These are phyloP conservation scores for Abramis brama DNA, from an alignment of 2,113 vertebrate genomes.

Conservation along the genomic window DNA sequence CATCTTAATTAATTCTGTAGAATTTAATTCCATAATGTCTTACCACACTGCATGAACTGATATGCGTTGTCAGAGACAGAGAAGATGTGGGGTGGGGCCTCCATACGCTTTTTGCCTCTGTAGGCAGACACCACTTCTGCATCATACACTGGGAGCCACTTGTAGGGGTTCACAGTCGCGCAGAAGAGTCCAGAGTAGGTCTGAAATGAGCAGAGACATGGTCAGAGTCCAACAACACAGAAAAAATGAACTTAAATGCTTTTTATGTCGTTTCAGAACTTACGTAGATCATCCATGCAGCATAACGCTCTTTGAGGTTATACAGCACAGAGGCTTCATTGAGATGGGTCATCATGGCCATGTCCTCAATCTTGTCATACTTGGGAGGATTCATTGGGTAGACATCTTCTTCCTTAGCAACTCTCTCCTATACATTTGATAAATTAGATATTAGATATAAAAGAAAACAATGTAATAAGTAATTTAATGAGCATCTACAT, in stretches of 20 bases:
- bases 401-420: conserved; percentile 78
- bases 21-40: not conserved
- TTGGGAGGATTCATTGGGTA: conserved; percentile 79
- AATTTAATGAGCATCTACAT: not conserved
- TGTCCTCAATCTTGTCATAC: conserved; percentile 78
- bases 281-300: conserved; percentile 79
- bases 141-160: conserved; percentile 87
- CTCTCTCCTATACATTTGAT: conserved; percentile 48
- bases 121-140: conserved; percentile 70
- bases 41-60: conserved; percentile 47
- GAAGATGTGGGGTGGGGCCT: conserved; percentile 58
- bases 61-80: conserved; percentile 55
- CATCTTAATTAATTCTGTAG: no score
- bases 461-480: not conserved
- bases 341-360: conserved; percentile 86
- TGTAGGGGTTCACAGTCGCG: conserved; percentile 86
- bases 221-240: not conserved
- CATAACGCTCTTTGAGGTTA: conserved; percentile 86
- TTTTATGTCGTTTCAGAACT: not conserved
- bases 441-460: not conserved
- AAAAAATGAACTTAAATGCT: not conserved
- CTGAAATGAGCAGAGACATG: conserved; percentile 60
- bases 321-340: conserved; percentile 80
- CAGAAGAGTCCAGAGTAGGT: conserved; percentile 89
- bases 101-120: conserved; percentile 79